Conservation (phyloP, 2,888 invertebrate species). For the Drosophila mayaguana region DNA sequence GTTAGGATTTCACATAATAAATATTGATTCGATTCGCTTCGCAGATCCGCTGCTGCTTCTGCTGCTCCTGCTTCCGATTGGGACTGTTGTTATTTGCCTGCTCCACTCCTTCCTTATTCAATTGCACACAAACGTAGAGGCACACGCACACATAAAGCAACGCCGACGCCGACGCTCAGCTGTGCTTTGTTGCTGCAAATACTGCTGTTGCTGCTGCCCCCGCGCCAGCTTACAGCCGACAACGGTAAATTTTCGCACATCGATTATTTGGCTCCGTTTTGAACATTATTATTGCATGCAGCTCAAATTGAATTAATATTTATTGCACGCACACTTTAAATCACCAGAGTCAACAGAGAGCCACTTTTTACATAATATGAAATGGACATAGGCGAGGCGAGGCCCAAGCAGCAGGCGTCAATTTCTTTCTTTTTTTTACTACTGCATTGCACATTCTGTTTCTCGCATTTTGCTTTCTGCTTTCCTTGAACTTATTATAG, state of each 20-base stretch:
- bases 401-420: slow-evolving; percentile 28
- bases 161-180: slow-evolving; percentile 45
- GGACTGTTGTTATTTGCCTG: slow-evolving; percentile 43
- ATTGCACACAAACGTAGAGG: slow-evolving; percentile 6
- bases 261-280: slow-evolving; percentile 55
- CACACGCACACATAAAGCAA: slow-evolving; percentile 18
- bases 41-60: slow-evolving; percentile 28
- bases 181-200: slow-evolving; percentile 48
- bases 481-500: slow-evolving; percentile 57
- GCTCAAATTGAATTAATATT: slow-evolving; percentile 24
- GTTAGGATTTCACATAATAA: slow-evolving; percentile 47
- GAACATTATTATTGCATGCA: slow-evolving; percentile 34
- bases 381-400: slow-evolving; percentile 27
- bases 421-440: slow-evolving; percentile 31
- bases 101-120: slow-evolving; percentile 37
- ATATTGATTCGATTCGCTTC: slow-evolving; percentile 40
- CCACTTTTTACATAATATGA: slow-evolving; percentile 43
- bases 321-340: slow-evolving; percentile 30
- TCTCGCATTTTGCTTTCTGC: slow-evolving; percentile 54
- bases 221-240: slow-evolving; percentile 30
- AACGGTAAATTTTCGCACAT: slow-evolving; percentile 57
- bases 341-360: slow-evolving; percentile 22
- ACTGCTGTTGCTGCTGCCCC: slow-evolving; percentile 26
- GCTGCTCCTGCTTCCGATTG: slow-evolving; percentile 23
- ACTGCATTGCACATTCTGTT: slow-evolving; percentile 53